phyloP scores from a whole-genome alignment of 2,797 vertebrate genomes.

The Phoeniculus purpureus region DNA sequence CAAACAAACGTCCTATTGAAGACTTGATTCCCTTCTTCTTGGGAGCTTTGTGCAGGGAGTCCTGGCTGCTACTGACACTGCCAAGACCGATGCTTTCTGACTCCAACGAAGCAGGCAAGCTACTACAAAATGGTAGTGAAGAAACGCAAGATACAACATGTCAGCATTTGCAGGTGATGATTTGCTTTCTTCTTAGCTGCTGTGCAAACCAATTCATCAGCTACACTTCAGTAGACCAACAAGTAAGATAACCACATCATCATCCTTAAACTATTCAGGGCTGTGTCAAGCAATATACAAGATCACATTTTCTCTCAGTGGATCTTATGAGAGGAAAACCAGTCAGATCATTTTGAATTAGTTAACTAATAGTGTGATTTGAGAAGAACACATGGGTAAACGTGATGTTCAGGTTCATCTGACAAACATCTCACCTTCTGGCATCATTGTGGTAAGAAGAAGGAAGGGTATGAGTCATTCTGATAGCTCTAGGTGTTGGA shows the following conservation, averaged over 20 bases:
- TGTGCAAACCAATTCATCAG: background rate
- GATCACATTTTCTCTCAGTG: background rate
- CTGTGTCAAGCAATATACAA: background rate
- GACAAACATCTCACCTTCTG: conserved; percentile 81
- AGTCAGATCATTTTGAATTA: background rate
- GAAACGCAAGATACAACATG: background rate
- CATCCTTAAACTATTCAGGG: background rate
- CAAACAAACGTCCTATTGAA: conserved; percentile 97
- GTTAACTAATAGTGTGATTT: background rate
- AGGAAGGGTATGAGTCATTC: conserved; percentile 97
- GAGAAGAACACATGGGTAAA: background rate
- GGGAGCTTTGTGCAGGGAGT: conserved; percentile 96
- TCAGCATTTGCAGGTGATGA: background rate
- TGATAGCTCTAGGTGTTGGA: conserved; percentile 90
- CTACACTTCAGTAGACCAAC: background rate
- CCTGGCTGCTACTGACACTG: conserved; percentile 94
- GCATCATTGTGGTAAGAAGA: conserved; percentile 95
- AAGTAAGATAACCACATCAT: background rate
- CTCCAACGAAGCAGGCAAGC: conserved; percentile 90
- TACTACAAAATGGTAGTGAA: conserved; percentile 75
- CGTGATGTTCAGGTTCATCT: background rate
- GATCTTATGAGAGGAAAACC: background rate
- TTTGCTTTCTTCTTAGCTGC: background rate
- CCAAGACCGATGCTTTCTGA: conserved; percentile 91
- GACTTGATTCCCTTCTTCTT: conserved; percentile 99